Base-by-base conservation (phyloP, 1,140 invertebrate species). In the Plectrocnemia conspersa region DNA sequence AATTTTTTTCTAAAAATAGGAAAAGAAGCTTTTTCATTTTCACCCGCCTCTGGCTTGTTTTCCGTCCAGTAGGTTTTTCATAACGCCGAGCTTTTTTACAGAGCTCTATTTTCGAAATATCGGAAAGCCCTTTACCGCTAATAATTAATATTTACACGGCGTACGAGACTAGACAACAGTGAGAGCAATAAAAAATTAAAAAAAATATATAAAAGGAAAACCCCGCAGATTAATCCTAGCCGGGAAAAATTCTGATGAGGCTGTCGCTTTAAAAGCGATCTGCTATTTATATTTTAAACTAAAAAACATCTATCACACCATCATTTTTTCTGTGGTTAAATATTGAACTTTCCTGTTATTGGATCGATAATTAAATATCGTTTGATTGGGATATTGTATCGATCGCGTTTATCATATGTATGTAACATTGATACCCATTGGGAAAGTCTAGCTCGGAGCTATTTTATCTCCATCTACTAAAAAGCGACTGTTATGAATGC, bases 291-390 rank as follows among this genome's bases (percentile, higher is more conserved):
- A 23, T 25, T n/a, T 22, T 11, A 23, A 15, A 23, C 23, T 45
- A 45, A 45, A 45, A 45, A 45, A 45, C 29, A 27, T 27, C 29
- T 25, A 45, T 27, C 29, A 15, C 32, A 3, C 11, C 47, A 50
- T 50, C 36, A 50, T 38, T 50, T 50, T 38, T 33, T 35, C 47
- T 50, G 47, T 50, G 33, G n/a, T n/a, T n/a, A n/a, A n/a, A n/a
- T n/a, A n/a, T n/a, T n/a, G n/a, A n/a, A n/a, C n/a, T n/a, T n/a
- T n/a, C n/a, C n/a, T n/a, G n/a, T n/a, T n/a, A n/a, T n/a, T n/a
- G n/a, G n/a, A n/a, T n/a, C n/a, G n/a, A n/a, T n/a, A n/a, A n/a
- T n/a, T n/a, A n/a, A n/a, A n/a, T n/a, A n/a, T n/a, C n/a, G n/a
- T n/a, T n/a, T n/a, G n/a, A n/a, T n/a, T n/a, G n/a, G n/a, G n/a